Base-by-base conservation (phyloP, 2,797 vertebrate species). In the Iguana delicatissima region DNA sequence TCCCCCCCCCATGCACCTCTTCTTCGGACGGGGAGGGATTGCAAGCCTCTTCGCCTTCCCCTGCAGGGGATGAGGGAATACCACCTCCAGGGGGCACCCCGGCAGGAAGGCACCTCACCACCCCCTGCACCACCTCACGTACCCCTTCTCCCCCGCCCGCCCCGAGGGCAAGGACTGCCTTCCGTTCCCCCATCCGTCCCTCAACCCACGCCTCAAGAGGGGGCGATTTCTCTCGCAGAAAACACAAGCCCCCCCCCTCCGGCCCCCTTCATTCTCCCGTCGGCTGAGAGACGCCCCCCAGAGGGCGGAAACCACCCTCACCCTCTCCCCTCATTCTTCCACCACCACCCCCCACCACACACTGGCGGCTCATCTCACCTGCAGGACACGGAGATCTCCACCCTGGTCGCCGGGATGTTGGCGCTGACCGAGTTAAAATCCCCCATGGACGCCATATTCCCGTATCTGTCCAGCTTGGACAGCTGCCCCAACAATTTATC, bases 341-440 rank as follows among this genome's bases (percentile, higher is more conserved):
- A 26, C 62, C 24, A 1, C 22, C 22, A 64, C 62, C 62, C 24
- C 1, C 22, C 22, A 64, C 62, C 5, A 2, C 26, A 12, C 59
- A 2, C 64, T 62, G 24, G 59, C 2, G 57, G 57, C 76, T 76
- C 46, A 46, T 32, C 98, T 96, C 97, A 99, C 98, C 99, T 99
- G 98, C 99, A 99, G 74, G 99, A 99, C 93, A 99, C 98, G 3
- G 98, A 99, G 96, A 99, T 97, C 97, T 99, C 99, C 98, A 99
- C 99, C 97, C 98, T 98, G 93, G 99, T 99, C 87, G 99, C 99
- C 13, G 99, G 99, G 93, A 99, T 98, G 86, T 98, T 97, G 59
- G 98, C 97, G 96, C 97, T 98, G 90, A 99, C 97, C 62, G 98
- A 98, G 97, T 98, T 98, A 96, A 99, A 98, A 95, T 98, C 98